phyloP scores from a whole-genome alignment of 2,113 vertebrate species.

The Oreochromis tanganicae region DNA sequence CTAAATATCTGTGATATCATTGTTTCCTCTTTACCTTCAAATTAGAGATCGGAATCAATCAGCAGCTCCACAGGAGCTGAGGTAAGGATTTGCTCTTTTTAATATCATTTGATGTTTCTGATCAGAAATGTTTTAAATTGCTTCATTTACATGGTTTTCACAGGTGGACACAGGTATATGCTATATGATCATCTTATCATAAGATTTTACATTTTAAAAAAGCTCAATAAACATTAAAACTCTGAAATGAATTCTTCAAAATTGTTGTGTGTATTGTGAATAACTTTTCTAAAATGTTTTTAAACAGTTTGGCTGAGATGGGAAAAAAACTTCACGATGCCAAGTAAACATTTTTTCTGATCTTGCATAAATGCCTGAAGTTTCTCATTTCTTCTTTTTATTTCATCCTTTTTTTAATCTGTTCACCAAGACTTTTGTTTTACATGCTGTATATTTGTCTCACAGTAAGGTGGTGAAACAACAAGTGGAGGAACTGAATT shows the following conservation, averaged over 20 bases:
- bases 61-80: not conserved
- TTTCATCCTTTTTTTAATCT: fast-evolving
- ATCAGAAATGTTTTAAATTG: too few relatives aligned
- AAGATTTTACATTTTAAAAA: too few relatives aligned
- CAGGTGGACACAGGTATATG: fast-evolving
- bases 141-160: too few relatives aligned
- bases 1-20: too few relatives aligned
- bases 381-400: fast-evolving
- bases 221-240: fast-evolving
- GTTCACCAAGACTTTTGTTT: fast-evolving
- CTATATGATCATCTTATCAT: fast-evolving
- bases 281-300: fast-evolving
- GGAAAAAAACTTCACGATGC: fast-evolving
- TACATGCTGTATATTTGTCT: not conserved
- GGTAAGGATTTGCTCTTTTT: fast-evolving
- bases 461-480: fast-evolving
- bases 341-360: fast-evolving
- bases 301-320: not conserved
- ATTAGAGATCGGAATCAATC: fast-evolving
- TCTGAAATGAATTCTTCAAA: fast-evolving
- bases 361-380: fast-evolving
- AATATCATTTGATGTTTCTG: not conserved
- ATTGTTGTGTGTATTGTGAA: not conserved
- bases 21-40: fast-evolving
- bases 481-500: too few relatives aligned